Evolutionary conservation across 1,140 invertebrate genomes (phyloP), one percentile per base, ranked within the genome.

Genomic region (Nomia melanderi): DNA sequence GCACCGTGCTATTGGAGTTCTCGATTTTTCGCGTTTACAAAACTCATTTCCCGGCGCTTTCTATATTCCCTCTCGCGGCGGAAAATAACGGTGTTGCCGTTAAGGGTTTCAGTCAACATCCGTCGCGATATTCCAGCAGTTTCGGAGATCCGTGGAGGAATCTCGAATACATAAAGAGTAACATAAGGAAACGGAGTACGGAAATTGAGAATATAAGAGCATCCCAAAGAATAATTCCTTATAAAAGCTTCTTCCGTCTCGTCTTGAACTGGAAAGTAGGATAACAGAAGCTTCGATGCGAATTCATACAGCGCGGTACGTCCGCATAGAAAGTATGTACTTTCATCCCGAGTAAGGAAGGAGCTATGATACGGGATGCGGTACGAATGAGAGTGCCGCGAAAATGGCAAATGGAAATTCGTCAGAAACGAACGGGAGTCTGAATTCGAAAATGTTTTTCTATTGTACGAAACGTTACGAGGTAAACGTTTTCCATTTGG

Each of bases 191-290:
- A 5, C 8, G 23, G 60, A 44, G 23, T 56, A 74, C 62, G 62
- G 41, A 74, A 74, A 56, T 56, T 74, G 72, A 66, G 36, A 74
- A 31, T 65, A 65, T 41, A 56, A 56, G 31, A 74, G 36, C 36
- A 31, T 54, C 12, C 20, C 41, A 41, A n/a, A 53, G 33, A 74
- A 54, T 74, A 74, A 66, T 74, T 36, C 41, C 14, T 23, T 62
- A 66, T 74, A 66, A 66, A 74, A 66, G 72, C 47, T 56, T 41
- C 47, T 41, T 31, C 36, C 33, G n/a, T 74, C 72, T 53, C 33
- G 29, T 27, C 62, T 47, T 66, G n/a, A 56, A 56, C 65, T 74
- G 36, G 27, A 74, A 66, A 56, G 50, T 47, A 56, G 72, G 6
- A 54, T 33, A 66, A 44, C 72, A 31, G 47, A 25, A 66, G 36